Evolutionary conservation across 1,140 invertebrate genomes (phyloP), one percentile per base, ranked within the genome.

Genomic region (Macrobrachium nipponense): DNA sequence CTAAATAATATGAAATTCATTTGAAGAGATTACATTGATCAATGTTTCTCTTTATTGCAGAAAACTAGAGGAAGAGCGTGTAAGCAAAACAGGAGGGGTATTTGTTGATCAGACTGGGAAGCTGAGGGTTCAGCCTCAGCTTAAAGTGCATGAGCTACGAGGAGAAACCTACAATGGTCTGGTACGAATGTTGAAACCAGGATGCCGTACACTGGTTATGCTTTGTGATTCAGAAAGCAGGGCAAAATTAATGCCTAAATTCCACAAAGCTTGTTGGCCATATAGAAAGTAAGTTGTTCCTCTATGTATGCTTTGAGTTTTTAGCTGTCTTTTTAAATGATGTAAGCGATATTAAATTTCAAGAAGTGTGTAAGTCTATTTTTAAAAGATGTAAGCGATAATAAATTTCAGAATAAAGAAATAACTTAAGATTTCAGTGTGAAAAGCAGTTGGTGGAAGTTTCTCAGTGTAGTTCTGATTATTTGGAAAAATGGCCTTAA

Each of bases 91-190:
- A 60, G 36, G 51, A 17, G 64, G 51, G 7, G 79, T 68, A 5
- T 81, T 79, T 20, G 89, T 89, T 44, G 87, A 89, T 78, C 80
- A 85, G 81, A 90, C 59, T 88, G 89, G 76, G 15, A 86, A 82
- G 18, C 27, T 76, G 8, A 79, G 73, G 11, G 11, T 59, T 27
- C 27, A 77, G 15, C 85, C 86, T n/a, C 95, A 96, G 91, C 91
- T 98, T 27, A 93, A 94, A 80, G 92, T 99, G 61, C 97, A 99
- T 90, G 98, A 99, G 91, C 92, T 99, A 79, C 92, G 97, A 68
- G 96, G 96, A 18, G 97, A 99, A 92, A 98, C 98, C 81, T 99
- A 98, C 90, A 97, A 98, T 91, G 97, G 97, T 61, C 93, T 99
- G 82, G 96, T 99, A 43, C 93, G 97, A 70, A 91, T 99, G 73